Evolutionary conservation across 2,797 vertebrate genomes (phyloP), one percentile per base, ranked within the genome.

Genomic region (Acanthopagrus latus): DNA sequence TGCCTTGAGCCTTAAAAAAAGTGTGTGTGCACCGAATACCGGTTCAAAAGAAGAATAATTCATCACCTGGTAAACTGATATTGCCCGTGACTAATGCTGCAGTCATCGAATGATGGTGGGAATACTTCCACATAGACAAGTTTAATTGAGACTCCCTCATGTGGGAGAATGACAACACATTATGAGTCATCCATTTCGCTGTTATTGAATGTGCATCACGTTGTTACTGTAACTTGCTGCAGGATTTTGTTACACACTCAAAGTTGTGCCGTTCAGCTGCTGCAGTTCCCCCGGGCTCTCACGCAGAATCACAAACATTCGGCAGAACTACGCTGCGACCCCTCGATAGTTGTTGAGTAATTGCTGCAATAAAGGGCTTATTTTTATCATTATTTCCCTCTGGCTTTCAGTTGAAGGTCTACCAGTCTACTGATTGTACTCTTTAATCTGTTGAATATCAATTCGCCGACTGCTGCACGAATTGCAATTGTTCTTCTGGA

Each of bases 131-230:
- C 47, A 21, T 11, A 3, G 43, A 60, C n/a, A 69, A 43, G 44
- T 78, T 55, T 76, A n/a, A 56, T 58, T 25, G 55, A 76, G 64
- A 60, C 59, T 54, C 71, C 27, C 47, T 47, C 13, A 63, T 59
- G 68, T 76, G 67, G 25, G 58, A 68, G 67, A 58, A 70, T 56
- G 64, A 76, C 33, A 60, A 21, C 7, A 51, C 68, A 69, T 60
- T 16, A 74, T 79, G 76, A 88, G 51, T 76, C 80, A 75, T 48
- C 54, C 8, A n/a, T 62, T 44, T 7, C 6, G 67, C 27, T 64
- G 1, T 81, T 71, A 71, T 64, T 82, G 81, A 84, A 81, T 83
- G 16, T 50, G 13, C 43, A 72, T 67, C 60, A 13, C 52, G 78
- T 76, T 73, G 62, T 87, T 71, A 50, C 72, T 81, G 60, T 67